phyloP scores from a whole-genome alignment of 2,797 vertebrate genomes.

The Cheirogaleus major region DNA sequence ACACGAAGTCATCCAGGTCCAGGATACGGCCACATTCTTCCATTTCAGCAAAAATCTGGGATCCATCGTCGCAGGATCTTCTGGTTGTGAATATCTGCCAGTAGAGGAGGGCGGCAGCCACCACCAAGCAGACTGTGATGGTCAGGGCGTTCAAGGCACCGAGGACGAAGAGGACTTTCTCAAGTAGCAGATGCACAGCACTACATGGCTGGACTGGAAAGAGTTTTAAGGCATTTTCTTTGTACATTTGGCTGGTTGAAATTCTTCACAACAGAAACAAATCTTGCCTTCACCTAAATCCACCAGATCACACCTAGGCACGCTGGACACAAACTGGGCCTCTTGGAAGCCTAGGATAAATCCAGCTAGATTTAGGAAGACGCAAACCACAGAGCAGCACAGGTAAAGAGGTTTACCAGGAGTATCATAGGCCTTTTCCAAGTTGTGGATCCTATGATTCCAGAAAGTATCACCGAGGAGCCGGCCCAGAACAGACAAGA shows the following conservation, averaged over 20 bases:
- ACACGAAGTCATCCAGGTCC: conserved; percentile 90
- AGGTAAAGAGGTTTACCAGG: conserved; percentile 91
- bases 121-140: conserved; percentile 90
- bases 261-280: conserved; percentile 92
- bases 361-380: conserved; percentile 91
- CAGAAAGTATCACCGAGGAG: conserved; percentile 86
- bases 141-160: conserved; percentile 91
- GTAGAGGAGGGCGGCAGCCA: conserved; percentile 88
- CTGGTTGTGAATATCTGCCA: conserved; percentile 88
- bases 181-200: conserved; percentile 89
- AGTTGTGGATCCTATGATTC: too few relatives aligned
- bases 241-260: conserved; percentile 85
- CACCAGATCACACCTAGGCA: conserved; percentile 88
- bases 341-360: conserved; percentile 93
- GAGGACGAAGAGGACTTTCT: conserved; percentile 92
- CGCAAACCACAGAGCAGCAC: conserved; percentile 91
- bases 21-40: conserved; percentile 83
- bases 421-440: too few relatives aligned
- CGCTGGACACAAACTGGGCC: conserved; percentile 90
- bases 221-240: conserved; percentile 88
- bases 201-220: conserved; percentile 88
- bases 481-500: conserved; percentile 93
- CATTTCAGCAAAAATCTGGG: conserved; percentile 84
- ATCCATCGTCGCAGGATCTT: conserved; percentile 85
- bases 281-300: conserved; percentile 82